Evolutionary conservation across 2,113 vertebrate genomes (phyloP).

Genomic region (Lasiurus borealis): DNA sequence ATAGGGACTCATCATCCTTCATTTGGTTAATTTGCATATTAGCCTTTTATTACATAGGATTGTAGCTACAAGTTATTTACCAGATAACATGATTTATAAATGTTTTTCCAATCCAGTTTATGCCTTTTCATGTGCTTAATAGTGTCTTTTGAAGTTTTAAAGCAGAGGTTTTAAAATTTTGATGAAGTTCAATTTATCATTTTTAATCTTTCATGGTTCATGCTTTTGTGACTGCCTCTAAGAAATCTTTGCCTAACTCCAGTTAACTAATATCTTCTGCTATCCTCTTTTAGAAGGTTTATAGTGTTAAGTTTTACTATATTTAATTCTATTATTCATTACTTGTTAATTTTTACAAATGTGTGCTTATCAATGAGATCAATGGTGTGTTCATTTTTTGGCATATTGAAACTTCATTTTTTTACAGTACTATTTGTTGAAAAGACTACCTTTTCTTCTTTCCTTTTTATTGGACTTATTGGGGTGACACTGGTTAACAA

Average conservation of each 20-base stretch:
- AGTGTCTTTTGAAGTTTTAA: not conserved
- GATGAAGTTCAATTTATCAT: not conserved
- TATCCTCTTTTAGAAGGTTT: not conserved
- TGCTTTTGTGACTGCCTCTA: not conserved
- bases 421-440: not conserved
- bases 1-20: too few relatives aligned
- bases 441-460: not conserved
- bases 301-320: not conserved
- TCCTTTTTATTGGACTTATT: not conserved
- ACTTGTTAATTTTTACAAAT: not conserved
- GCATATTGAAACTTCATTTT: not conserved
- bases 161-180: not conserved
- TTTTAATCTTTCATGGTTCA: not conserved
- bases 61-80: not conserved
- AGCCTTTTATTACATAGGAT: too few relatives aligned
- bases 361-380: not conserved
- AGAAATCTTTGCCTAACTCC: not conserved
- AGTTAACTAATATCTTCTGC: not conserved
- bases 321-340: conserved; percentile 5
- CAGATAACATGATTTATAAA: not conserved
- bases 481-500: not conserved
- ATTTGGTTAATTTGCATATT: too few relatives aligned
- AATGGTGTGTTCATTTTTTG: not conserved
- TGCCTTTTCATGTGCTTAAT: not conserved
- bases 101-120: not conserved